Evolutionary conservation across 1,140 invertebrate species (phyloP).

Genomic region (Nephotettix cincticeps): DNA sequence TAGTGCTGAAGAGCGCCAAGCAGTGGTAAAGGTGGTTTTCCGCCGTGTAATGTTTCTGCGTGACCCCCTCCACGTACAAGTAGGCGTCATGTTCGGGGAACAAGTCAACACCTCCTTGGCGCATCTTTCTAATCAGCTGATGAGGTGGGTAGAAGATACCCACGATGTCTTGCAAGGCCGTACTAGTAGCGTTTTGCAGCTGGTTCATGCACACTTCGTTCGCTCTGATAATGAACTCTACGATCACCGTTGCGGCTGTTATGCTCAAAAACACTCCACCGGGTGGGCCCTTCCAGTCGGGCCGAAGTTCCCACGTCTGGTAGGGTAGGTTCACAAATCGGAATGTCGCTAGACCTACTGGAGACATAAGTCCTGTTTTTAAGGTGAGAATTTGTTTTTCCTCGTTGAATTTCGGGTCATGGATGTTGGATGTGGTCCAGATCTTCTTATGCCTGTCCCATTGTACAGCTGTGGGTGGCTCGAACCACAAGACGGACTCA

Average conservation of each 20-base stretch:
- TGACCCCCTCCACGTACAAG: slow-evolving; percentile 74
- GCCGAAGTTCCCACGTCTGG: slow-evolving; percentile 81
- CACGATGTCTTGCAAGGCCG: slow-evolving; percentile 54
- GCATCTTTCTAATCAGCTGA: slow-evolving; percentile 60
- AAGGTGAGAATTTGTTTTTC: slow-evolving; percentile 76
- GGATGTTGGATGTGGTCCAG: slow-evolving; percentile 75
- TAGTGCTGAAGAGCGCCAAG: slow-evolving; percentile 72
- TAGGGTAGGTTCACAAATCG: slow-evolving; percentile 79
- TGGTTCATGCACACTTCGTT: slow-evolving; percentile 54
- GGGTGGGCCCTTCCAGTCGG: slow-evolving; percentile 57
- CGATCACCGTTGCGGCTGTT: slow-evolving; percentile 65
- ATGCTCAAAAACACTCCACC: slow-evolving; percentile 60
- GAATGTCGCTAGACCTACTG: slow-evolving; percentile 70
- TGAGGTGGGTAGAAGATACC: slow-evolving; percentile 55
- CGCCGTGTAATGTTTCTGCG: slow-evolving; percentile 69
- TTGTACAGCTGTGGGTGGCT: slow-evolving; percentile 74
- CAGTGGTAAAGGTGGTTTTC: slow-evolving; percentile 81
- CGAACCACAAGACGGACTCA: slow-evolving; percentile 76
- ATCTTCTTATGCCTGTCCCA: slow-evolving; percentile 61
- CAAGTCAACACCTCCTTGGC: slow-evolving; percentile 77
- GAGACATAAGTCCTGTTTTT: slow-evolving; percentile 69
- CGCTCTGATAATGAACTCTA: slow-evolving; percentile 60
- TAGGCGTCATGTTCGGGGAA: slow-evolving; percentile 84
- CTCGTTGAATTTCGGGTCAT: slow-evolving; percentile 81
- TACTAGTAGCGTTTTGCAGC: slow-evolving; percentile 57